phyloP scores from a whole-genome alignment of 1,140 invertebrate species.

The Ladona fulva region DNA sequence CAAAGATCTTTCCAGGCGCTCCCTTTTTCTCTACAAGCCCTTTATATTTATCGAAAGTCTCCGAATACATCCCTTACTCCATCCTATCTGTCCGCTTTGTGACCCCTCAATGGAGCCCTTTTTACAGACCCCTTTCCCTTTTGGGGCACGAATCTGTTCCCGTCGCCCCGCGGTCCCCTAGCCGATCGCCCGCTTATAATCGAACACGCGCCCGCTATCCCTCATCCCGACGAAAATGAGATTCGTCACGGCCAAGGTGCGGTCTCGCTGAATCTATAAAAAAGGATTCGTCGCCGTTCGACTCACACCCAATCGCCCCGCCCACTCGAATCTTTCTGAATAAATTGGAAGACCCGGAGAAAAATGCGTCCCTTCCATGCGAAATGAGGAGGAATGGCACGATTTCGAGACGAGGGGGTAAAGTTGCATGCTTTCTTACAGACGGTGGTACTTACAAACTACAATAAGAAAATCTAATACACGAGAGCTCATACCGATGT shows the following conservation, averaged over 20 bases:
- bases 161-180: not conserved
- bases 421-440: too few relatives aligned
- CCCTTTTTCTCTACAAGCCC: too few relatives aligned
- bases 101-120: not conserved
- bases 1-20: too few relatives aligned
- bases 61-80: too few relatives aligned
- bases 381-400: too few relatives aligned
- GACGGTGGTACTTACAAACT: too few relatives aligned
- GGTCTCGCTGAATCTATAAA: not conserved
- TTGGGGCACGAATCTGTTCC: not conserved
- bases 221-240: not conserved
- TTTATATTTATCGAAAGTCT: too few relatives aligned
- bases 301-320: not conserved
- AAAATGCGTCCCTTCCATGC: too few relatives aligned
- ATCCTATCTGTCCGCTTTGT: not conserved
- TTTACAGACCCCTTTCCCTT: not conserved
- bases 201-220: not conserved
- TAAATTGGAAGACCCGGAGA: too few relatives aligned
- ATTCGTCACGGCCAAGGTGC: slow-evolving; percentile 6
- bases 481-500: too few relatives aligned
- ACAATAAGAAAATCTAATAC: too few relatives aligned
- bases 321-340: not conserved
- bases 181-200: not conserved
- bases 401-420: too few relatives aligned
- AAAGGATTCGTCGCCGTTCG: not conserved